These are phyloP conservation scores for Speoplatyrhinus poulsoni DNA, from an alignment of 2,113 vertebrate species.

Conservation along the genomic window DNA sequence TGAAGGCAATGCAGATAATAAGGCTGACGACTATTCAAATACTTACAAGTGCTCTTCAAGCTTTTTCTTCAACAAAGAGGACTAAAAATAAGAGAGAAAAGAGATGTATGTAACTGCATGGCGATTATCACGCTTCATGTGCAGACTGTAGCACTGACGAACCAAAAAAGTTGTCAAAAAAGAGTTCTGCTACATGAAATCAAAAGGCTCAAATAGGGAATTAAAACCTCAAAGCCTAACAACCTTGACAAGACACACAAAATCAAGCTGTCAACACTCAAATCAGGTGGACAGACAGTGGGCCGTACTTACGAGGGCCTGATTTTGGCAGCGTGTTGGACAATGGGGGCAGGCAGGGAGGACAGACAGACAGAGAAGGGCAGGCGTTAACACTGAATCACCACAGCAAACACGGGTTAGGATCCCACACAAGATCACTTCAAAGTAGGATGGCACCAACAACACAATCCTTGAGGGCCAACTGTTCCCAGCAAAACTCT, in stretches of 20 bases:
- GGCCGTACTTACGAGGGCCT: constrained; percentile 80
- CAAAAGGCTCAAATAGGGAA: no score
- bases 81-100: constrained; percentile 64
- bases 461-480: neutral
- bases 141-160: no score
- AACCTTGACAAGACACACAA: neutral
- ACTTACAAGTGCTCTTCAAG: constrained; percentile 92
- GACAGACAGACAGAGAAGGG: constrained; percentile 64
- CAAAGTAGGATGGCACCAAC: constrained; percentile 23
- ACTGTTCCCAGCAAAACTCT: neutral
- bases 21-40: neutral
- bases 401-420: constrained; percentile 71
- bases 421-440: constrained; percentile 38
- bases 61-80: constrained; percentile 85
- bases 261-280: constrained; percentile 45
- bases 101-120: no score
- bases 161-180: no score
- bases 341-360: constrained; percentile 47
- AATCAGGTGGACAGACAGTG: constrained; percentile 58
- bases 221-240: neutral
- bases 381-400: constrained; percentile 69
- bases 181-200: no score
- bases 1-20: neutral
- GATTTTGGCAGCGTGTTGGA: constrained; percentile 67
- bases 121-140: neutral